Percentiles rank a stretch among this genome's conserved stretches.
Evolutionary conservation across 2,888 invertebrate genomes (phyloP).

Genomic region (Drosophila demipolita): DNA sequence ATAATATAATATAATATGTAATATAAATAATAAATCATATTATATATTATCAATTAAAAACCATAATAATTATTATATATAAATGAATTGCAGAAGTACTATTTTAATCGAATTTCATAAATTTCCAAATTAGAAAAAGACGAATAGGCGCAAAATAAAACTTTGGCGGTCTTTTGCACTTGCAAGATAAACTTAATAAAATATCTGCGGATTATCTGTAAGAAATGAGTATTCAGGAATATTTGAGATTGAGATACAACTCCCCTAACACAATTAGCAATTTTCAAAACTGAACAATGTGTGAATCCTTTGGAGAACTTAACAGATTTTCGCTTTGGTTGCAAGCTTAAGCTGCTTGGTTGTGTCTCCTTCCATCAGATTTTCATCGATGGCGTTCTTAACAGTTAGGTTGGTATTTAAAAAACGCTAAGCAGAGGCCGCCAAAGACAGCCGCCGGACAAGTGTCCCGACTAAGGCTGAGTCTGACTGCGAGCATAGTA

Average conservation of each 20-base stretch:
- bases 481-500: slow-evolving; percentile 19
- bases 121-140: neutral
- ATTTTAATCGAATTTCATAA: neutral
- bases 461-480: neutral
- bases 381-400: neutral
- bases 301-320: neutral
- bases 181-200: neutral
- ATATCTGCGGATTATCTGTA: neutral
- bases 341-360: neutral
- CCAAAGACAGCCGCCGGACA: slow-evolving; percentile 39
- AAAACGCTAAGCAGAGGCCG: slow-evolving; percentile 12
- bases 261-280: neutral
- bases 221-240: neutral
- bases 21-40: too few species aligned
- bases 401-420: slow-evolving; percentile 5
- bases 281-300: neutral
- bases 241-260: neutral
- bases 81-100: neutral
- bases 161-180: neutral
- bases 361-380: slow-evolving; percentile 4
- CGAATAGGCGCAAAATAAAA: neutral
- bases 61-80: too few species aligned
- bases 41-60: too few species aligned
- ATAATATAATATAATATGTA: too few species aligned
- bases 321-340: neutral